phyloP scores from a whole-genome alignment of 2,113 vertebrate genomes.

The Stigmatopora nigra region DNA sequence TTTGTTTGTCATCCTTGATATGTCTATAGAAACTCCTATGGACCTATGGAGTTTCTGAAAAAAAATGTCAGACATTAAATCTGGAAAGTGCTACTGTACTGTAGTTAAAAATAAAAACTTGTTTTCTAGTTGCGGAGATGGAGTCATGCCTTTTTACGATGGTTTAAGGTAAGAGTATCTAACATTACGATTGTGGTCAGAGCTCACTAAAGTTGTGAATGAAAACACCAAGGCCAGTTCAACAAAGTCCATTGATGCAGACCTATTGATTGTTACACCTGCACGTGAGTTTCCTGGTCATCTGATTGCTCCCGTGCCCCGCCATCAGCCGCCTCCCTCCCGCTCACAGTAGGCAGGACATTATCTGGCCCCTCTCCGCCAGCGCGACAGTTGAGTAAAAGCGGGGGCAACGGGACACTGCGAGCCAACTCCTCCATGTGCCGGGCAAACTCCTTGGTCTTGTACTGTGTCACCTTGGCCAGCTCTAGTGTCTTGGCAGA shows the following conservation, averaged over 20 bases:
- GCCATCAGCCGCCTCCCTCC: constrained; percentile 45
- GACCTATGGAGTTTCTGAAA: too few species aligned
- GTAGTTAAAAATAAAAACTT: too few species aligned
- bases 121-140: too few species aligned
- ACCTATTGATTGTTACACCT: not conserved
- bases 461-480: constrained; percentile 85
- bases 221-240: too few species aligned
- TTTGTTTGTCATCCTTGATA: too few species aligned
- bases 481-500: constrained; percentile 86
- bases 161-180: too few species aligned
- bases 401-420: constrained; percentile 87
- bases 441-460: constrained; percentile 90
- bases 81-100: too few species aligned
- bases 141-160: too few species aligned
- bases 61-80: too few species aligned
- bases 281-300: not conserved
- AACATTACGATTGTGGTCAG: too few species aligned
- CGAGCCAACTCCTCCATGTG: constrained; percentile 92
- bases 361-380: constrained; percentile 67
- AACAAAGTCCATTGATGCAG: not conserved
- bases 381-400: constrained; percentile 81
- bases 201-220: too few species aligned
- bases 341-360: constrained; percentile 29
- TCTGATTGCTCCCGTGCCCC: not conserved
- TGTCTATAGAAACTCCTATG: too few species aligned